Evolutionary conservation across 2,113 vertebrate species (phyloP).

Genomic region (Climacteris rufus): DNA sequence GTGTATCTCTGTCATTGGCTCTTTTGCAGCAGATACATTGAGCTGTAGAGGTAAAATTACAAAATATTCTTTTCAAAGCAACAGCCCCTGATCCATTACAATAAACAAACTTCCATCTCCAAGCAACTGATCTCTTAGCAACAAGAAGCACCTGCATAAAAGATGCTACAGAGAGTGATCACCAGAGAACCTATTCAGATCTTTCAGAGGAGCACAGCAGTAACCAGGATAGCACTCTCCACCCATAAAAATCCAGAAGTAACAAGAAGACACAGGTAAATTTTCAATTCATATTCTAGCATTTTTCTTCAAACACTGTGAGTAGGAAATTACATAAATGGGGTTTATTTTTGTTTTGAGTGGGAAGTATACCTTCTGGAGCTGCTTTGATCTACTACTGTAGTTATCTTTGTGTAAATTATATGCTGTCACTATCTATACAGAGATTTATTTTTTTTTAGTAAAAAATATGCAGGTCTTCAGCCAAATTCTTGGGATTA

Average conservation of each 20-base stretch:
- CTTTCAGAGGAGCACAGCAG: slow-evolving; percentile 59
- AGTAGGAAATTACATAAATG: slow-evolving; percentile 10
- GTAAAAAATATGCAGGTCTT: neutral
- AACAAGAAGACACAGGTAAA: slow-evolving; percentile 72
- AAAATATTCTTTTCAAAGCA: slow-evolving; percentile 69
- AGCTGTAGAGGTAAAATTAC: slow-evolving; percentile 57
- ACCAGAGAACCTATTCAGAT: slow-evolving; percentile 64
- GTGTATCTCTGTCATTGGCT: neutral
- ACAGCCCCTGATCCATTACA: slow-evolving; percentile 70
- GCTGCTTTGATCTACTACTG: slow-evolving; percentile 26
- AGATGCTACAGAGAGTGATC: slow-evolving; percentile 75
- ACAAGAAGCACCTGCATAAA: slow-evolving; percentile 83
- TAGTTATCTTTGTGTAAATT: slow-evolving; percentile 38
- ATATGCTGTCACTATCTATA: neutral
- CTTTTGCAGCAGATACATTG: slow-evolving; percentile 32
- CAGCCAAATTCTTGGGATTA: neutral
- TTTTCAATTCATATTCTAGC: slow-evolving; percentile 64
- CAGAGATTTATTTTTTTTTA: neutral
- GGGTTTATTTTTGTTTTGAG: neutral
- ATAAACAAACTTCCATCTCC: slow-evolving; percentile 70
- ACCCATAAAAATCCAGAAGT: slow-evolving; percentile 40
- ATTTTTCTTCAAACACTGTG: slow-evolving; percentile 31
- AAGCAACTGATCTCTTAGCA: slow-evolving; percentile 87
- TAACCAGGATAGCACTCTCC: slow-evolving; percentile 58
- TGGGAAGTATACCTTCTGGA: neutral